Evolutionary conservation across 2,888 invertebrate genomes (phyloP).

Genomic region (Schizotus pectinicornis): DNA sequence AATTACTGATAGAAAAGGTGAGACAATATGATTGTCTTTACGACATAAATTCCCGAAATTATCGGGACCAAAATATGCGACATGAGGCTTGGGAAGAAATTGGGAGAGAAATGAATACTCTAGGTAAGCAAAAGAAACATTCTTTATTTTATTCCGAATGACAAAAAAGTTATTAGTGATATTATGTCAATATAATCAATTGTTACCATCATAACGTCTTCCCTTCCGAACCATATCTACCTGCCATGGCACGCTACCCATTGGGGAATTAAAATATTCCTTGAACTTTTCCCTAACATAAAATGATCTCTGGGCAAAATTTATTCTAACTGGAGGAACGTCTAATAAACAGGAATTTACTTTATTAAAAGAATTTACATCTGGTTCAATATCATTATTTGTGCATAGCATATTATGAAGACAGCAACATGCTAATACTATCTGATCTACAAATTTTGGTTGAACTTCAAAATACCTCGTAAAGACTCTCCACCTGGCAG

Average conservation of each 20-base stretch:
- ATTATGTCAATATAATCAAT: slow-evolving; percentile 1
- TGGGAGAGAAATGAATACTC: neutral
- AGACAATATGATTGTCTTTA: too few relatives aligned
- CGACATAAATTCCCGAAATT: neutral
- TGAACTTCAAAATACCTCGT: neutral
- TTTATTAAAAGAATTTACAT: too few relatives aligned
- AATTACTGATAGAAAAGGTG: too few relatives aligned
- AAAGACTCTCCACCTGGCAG: neutral
- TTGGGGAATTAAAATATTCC: slow-evolving; percentile 25
- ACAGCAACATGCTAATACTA: neutral
- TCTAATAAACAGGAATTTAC: too few relatives aligned
- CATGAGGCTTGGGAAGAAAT: slow-evolving; percentile 16
- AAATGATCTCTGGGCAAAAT: slow-evolving; percentile 16
- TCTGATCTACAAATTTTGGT: neutral
- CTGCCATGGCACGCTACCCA: slow-evolving; percentile 24
- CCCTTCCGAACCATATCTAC: slow-evolving; percentile 17
- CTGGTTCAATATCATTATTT: slow-evolving; percentile 21
- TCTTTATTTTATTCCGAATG: neutral
- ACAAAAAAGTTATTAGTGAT: neutral
- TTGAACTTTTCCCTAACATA: slow-evolving; percentile 28
- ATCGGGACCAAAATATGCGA: slow-evolving; percentile 11
- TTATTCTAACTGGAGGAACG: neutral
- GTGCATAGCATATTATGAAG: slow-evolving; percentile 27
- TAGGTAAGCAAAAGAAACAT: too few relatives aligned
- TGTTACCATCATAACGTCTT: slow-evolving; percentile 8